phyloP scores from a whole-genome alignment of 2,113 vertebrate species.

The Ictalurus furcatus region DNA sequence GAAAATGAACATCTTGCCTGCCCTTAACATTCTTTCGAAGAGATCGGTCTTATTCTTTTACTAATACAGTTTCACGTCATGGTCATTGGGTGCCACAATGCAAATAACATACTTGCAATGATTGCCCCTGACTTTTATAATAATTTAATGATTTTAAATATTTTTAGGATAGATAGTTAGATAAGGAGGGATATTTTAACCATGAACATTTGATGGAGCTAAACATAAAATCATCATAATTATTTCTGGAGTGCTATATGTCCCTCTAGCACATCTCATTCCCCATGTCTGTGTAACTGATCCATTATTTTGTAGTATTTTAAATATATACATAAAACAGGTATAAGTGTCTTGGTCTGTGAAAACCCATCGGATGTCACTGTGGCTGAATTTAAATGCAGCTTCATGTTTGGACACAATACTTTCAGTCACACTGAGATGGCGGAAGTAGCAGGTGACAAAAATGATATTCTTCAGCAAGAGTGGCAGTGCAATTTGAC shows the following conservation, averaged over 20 bases:
- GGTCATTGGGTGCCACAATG: background rate
- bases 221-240: background rate
- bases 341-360: background rate
- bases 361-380: background rate
- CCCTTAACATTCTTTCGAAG: background rate
- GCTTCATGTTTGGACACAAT: background rate
- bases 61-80: background rate
- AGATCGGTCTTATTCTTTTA: background rate
- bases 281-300: background rate
- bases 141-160: background rate
- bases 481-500: constrained; percentile 14
- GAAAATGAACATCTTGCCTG: background rate
- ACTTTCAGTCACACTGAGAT: background rate
- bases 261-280: background rate
- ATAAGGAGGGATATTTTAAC: background rate
- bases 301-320: background rate
- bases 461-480: background rate
- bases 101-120: background rate
- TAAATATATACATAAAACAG: background rate
- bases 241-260: background rate
- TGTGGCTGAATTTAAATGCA: background rate
- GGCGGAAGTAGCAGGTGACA: constrained; percentile 3
- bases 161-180: background rate
- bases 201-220: background rate
- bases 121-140: background rate